Evolutionary conservation across 2,888 invertebrate genomes (phyloP).

Genomic region (Leptopilina syphax): DNA sequence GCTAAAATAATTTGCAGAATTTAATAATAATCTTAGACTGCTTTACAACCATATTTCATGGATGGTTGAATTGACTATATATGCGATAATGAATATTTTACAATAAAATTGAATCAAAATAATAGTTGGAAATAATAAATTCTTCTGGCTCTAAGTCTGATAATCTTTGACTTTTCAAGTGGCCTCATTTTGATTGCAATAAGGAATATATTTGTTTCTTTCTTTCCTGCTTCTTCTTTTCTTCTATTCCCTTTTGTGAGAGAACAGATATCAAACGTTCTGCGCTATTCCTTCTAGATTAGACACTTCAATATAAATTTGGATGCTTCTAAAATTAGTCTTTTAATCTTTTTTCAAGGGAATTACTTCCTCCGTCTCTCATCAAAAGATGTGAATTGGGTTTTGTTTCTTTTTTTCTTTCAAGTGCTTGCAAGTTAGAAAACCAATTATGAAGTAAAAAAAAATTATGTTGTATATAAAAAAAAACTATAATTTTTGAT

Average conservation of each 20-base stretch:
- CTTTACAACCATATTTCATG: too few species aligned
- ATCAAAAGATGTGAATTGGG: not conserved
- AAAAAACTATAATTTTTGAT: too few species aligned
- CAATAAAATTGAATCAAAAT: constrained; percentile 42
- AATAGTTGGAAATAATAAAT: constrained; percentile 50
- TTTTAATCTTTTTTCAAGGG: not conserved
- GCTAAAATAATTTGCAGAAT: constrained; percentile 75
- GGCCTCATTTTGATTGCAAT: constrained; percentile 58
- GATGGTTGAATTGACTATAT: too few species aligned
- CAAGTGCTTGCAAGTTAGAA: too few species aligned
- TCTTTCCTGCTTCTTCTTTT: constrained; percentile 42
- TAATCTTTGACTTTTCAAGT: constrained; percentile 57
- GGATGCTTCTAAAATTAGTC: constrained; percentile 25
- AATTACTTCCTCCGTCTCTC: not conserved
- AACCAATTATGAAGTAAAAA: too few species aligned
- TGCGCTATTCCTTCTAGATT: constrained; percentile 26
- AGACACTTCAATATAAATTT: constrained; percentile 17
- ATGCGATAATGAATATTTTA: not conserved
- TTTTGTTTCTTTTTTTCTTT: not conserved
- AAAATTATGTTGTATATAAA: too few species aligned
- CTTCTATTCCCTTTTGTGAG: constrained; percentile 45
- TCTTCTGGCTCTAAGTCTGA: constrained; percentile 45
- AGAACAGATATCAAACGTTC: constrained; percentile 24
- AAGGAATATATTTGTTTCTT: constrained; percentile 20
- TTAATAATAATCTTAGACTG: too few species aligned